Percentiles rank a stretch among this genome's conserved stretches.
phyloP scores from a whole-genome alignment of 2,113 vertebrate genomes.

The Anarrhichthys ocellatus region DNA sequence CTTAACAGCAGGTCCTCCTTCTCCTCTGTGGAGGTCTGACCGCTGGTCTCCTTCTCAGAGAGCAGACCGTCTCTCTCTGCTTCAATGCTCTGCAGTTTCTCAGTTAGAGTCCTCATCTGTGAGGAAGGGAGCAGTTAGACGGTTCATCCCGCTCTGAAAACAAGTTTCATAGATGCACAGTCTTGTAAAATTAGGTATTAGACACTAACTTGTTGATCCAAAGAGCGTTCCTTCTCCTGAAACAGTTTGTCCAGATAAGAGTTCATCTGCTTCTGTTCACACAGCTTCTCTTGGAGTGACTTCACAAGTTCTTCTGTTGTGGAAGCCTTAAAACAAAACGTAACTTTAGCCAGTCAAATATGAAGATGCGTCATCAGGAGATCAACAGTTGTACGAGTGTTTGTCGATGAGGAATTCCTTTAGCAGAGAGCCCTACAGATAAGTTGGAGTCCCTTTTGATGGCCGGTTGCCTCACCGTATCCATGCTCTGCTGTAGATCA shows the following conservation, averaged over 20 bases:
- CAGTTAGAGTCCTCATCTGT: constrained; percentile 29
- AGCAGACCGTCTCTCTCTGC: constrained; percentile 57
- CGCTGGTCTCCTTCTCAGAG: background rate
- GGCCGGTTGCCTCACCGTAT: constrained; percentile 4
- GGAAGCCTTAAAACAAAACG: constrained; percentile 8
- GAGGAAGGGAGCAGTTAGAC: background rate
- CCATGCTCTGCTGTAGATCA: constrained; percentile 23
- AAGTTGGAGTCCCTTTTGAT: background rate
- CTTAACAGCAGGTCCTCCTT: constrained; percentile 35
- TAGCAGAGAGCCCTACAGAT: background rate
- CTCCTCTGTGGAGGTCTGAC: constrained; percentile 27
- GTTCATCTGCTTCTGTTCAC: constrained; percentile 24
- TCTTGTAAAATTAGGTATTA: background rate
- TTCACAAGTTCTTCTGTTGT: constrained; percentile 36
- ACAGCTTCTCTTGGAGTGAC: constrained; percentile 25
- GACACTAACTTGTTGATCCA: constrained; percentile 29
- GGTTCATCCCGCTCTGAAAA: background rate
- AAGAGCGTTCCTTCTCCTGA: constrained; percentile 1
- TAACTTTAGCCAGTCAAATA: background rate
- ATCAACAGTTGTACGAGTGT: background rate
- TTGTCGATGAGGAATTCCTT: background rate
- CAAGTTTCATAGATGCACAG: no score
- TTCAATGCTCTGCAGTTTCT: constrained; percentile 32
- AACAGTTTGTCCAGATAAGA: constrained; percentile 6
- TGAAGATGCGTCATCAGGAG: background rate